Evolutionary conservation across 1,140 invertebrate species (phyloP).

Genomic region (Frieseomelitta varia): DNA sequence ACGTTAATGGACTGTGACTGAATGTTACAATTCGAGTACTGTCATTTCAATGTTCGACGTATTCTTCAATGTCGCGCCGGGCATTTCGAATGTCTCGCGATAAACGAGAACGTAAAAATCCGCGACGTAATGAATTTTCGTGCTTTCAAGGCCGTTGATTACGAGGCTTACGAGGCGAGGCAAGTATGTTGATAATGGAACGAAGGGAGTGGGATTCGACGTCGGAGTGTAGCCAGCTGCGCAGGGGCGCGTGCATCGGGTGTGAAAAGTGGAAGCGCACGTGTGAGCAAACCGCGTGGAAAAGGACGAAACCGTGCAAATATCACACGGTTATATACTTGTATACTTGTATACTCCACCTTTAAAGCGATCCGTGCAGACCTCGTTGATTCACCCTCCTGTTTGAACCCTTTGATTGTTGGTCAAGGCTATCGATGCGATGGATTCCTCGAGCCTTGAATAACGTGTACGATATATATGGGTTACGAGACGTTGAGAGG

Average conservation of each 20-base stretch:
- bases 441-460: neutral
- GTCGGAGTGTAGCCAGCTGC: neutral
- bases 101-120: neutral
- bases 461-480: neutral
- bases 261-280: constrained; percentile 37
- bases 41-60: neutral
- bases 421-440: constrained; percentile 49
- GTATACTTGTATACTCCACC: constrained; percentile 35
- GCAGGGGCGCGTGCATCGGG: constrained; percentile 12
- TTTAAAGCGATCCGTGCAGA: constrained; percentile 34
- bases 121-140: neutral
- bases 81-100: too few species aligned
- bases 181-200: neutral
- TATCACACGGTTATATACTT: constrained; percentile 24
- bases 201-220: neutral
- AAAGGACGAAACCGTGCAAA: constrained; percentile 55
- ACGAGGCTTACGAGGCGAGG: neutral
- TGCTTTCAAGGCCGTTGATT: neutral
- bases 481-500: neutral
- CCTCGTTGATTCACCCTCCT: constrained; percentile 46
- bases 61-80: too few species aligned
- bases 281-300: constrained; percentile 44
- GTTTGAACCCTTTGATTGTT: constrained; percentile 47
- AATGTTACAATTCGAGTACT: neutral
- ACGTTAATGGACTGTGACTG: neutral